Conservation (phyloP, 2,113 vertebrate genomes). For the Oreochromis aureus region DNA sequence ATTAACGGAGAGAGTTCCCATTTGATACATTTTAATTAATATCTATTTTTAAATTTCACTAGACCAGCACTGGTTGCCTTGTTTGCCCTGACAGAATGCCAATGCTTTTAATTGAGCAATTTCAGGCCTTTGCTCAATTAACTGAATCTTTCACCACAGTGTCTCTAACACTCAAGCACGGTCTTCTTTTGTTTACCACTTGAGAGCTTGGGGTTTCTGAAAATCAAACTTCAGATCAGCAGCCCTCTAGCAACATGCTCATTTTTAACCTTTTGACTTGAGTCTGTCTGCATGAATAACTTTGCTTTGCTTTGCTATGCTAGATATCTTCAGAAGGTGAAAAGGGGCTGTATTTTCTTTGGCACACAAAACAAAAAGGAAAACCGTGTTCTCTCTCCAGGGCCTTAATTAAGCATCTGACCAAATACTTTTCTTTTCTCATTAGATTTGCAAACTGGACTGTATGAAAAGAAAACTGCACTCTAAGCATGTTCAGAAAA, state of each 20-base stretch:
- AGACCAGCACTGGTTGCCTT: neutral
- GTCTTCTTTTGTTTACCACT: neutral
- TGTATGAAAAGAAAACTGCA: constrained; percentile 6
- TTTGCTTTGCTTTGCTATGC: neutral
- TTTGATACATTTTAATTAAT: neutral
- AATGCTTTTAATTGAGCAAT: neutral
- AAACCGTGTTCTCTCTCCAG: neutral
- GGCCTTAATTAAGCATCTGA: constrained; percentile 1
- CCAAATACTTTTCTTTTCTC: neutral
- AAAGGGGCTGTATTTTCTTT: neutral
- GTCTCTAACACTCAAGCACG: neutral
- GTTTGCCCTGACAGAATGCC: neutral
- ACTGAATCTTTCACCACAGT: neutral
- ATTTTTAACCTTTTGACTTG: neutral
- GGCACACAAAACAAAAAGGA: neutral
- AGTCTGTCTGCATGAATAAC: neutral
- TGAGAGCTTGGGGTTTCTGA: neutral
- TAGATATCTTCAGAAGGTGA: neutral
- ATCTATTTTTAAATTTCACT: neutral
- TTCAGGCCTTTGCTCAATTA: neutral
- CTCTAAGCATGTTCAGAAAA: neutral
- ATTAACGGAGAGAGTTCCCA: neutral
- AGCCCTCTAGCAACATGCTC: neutral
- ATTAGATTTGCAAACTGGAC: constrained; percentile 1
- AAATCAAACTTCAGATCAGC: neutral